Base-by-base conservation (phyloP, 1,140 invertebrate species). In the Calosoma granatense region DNA sequence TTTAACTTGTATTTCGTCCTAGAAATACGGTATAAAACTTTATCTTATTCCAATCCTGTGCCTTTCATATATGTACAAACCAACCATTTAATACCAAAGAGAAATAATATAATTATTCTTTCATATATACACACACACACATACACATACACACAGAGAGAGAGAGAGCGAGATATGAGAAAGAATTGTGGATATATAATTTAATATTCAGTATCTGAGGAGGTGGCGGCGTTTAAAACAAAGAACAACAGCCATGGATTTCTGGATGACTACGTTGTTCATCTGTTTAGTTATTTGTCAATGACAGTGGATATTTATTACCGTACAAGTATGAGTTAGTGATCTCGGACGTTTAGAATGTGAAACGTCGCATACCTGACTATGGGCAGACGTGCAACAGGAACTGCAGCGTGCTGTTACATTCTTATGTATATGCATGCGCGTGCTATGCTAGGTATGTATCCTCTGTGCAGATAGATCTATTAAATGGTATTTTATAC, bases 231-330 rank as follows among this genome's bases (percentile, higher is more conserved):
- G 41, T 47, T 17, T 47, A 47, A 47, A 47, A 47, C 41, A 47
- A 47, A 47, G 41, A 17, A 9, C 4, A n/a, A n/a, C n/a, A n/a
- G n/a, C n/a, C n/a, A n/a, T n/a, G n/a, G 6, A 12, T 17, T 12
- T 12, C 4, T 22, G 17, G 51, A 20, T 53, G 11, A 53, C 51
- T 20, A 53, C 19, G 17, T 9, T 53, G 51, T 53, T 53, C 15
- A 12, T 22, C 11, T 6, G 20, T 19, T 20, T 53, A 22, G 51
- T 22, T 53, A 53, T 53, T 53, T 53, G 51, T 53, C 51, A 53
- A 11, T 22, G 51, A 53, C 51, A 53, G 9, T 21, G 12, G 20
- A 53, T 53, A 53, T 53, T 53, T 53, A 53, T 53, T 53, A 22
- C 21, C 20, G 19, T n/a, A 11, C 51, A 14, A 15, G 14, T 21